Percentiles rank a stretch among this genome's conserved stretches.
phyloP scores from a whole-genome alignment of 2,888 invertebrate species.

The Melieria crassipennis region DNA sequence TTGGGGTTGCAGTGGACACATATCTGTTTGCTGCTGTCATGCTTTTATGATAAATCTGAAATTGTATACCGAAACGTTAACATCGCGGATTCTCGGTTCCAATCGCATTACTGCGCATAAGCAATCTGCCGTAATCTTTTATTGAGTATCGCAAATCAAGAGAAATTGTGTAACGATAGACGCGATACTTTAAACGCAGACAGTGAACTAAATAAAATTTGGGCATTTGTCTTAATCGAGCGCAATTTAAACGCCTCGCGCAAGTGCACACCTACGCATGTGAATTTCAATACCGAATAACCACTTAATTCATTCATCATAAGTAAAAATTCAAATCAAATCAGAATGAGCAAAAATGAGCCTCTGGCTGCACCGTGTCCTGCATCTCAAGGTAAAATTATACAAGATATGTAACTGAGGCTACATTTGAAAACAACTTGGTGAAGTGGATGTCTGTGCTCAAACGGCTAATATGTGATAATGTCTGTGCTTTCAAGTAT shows the following conservation, averaged over 20 bases:
- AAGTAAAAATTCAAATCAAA: too few relatives aligned
- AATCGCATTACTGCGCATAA: background rate
- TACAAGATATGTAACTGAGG: background rate
- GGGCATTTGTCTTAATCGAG: too few relatives aligned
- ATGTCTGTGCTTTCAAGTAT: too few relatives aligned
- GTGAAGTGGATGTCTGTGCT: too few relatives aligned
- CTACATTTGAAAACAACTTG: too few relatives aligned
- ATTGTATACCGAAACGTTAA: conserved; percentile 62
- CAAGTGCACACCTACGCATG: too few relatives aligned
- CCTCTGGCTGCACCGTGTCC: conserved; percentile 49
- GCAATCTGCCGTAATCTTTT: background rate
- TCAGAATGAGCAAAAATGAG: conserved; percentile 56
- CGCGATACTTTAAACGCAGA: too few relatives aligned
- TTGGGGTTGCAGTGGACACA: conserved; percentile 51
- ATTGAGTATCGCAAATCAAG: conserved; percentile 3
- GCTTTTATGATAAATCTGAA: conserved; percentile 63
- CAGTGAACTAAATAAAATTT: too few relatives aligned
- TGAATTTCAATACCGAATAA: too few relatives aligned
- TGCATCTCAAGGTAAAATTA: conserved; percentile 53
- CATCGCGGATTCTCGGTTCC: conserved; percentile 54
- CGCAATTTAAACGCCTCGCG: too few relatives aligned
- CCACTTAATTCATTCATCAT: too few relatives aligned
- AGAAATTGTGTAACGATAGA: background rate
- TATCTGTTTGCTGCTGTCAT: conserved; percentile 57
- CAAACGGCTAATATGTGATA: too few relatives aligned